phyloP scores from a whole-genome alignment of 2,797 vertebrate species.

The Sebastes minor region DNA sequence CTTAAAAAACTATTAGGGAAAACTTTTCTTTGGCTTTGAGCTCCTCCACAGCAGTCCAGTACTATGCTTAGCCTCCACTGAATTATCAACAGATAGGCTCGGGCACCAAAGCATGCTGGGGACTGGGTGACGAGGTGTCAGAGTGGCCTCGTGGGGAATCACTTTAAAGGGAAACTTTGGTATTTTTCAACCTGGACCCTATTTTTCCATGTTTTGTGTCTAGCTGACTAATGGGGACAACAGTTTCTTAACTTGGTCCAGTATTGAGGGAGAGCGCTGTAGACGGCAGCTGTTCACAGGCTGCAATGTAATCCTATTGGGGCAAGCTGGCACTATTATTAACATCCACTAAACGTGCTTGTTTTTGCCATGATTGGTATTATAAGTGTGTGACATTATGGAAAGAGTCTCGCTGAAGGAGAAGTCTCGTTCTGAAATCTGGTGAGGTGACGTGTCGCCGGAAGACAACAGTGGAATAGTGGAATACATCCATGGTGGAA shows the following conservation, averaged over 20 bases:
- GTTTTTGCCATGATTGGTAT: background rate
- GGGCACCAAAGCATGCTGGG: background rate
- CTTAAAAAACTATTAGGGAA: background rate
- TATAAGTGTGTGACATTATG: background rate
- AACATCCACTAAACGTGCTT: background rate
- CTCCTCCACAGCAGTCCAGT: background rate
- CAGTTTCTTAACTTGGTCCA: background rate
- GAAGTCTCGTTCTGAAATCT: too few species aligned
- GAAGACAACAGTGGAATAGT: background rate
- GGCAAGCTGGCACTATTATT: background rate
- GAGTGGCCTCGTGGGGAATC: background rate
- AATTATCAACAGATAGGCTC: background rate
- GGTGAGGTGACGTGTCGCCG: background rate
- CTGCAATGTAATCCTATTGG: background rate
- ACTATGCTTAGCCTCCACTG: background rate
- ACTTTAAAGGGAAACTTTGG: background rate
- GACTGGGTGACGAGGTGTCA: background rate
- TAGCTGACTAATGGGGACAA: background rate
- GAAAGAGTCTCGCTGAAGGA: too few species aligned
- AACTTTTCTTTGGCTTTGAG: slow-evolving; percentile 12
- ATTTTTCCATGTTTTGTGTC: background rate
- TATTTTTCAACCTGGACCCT: background rate
- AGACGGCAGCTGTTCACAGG: background rate
- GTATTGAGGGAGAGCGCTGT: background rate
- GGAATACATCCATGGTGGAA: background rate